Evolutionary conservation across 2,888 invertebrate species (phyloP).

Genomic region (Scaptomyza flava): DNA sequence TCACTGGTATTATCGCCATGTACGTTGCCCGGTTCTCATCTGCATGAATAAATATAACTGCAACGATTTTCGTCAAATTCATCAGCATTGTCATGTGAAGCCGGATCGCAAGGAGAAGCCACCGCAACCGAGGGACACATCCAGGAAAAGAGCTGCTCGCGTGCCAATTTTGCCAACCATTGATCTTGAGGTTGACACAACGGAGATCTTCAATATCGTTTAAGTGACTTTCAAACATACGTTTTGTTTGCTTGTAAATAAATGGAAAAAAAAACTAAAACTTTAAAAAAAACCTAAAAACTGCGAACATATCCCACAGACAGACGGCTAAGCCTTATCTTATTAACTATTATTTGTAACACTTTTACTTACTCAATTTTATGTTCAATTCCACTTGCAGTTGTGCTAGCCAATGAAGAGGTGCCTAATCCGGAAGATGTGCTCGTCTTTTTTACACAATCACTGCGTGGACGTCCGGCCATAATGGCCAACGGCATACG

Average conservation of each 20-base stretch:
- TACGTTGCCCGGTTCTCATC: slow-evolving; percentile 83
- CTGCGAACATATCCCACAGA: slow-evolving; percentile 5
- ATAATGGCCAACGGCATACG: slow-evolving; percentile 85
- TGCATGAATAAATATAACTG: slow-evolving; percentile 83
- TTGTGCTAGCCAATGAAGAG: slow-evolving; percentile 82
- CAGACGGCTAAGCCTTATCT: slow-evolving; percentile 26
- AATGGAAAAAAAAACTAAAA: slow-evolving; percentile 19
- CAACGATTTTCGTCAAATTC: slow-evolving; percentile 83
- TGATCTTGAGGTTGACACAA: slow-evolving; percentile 27
- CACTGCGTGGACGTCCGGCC: slow-evolving; percentile 83
- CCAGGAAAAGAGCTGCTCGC: background rate
- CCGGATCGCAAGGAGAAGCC: slow-evolving; percentile 61
- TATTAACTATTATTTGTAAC: background rate
- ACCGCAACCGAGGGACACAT: background rate
- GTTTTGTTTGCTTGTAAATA: slow-evolving; percentile 52
- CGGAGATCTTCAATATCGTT: slow-evolving; percentile 52
- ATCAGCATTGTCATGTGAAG: slow-evolving; percentile 82
- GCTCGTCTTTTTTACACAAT: slow-evolving; percentile 83
- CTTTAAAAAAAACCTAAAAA: slow-evolving; percentile 10
- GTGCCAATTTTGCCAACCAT: slow-evolving; percentile 7
- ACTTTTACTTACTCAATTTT: slow-evolving; percentile 18
- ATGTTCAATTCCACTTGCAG: slow-evolving; percentile 59
- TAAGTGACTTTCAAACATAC: slow-evolving; percentile 40
- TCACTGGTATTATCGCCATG: slow-evolving; percentile 83
- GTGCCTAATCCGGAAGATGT: slow-evolving; percentile 83